Evolutionary conservation across 2,113 vertebrate species (phyloP).

Genomic region (Boleophthalmus pectinirostris): DNA sequence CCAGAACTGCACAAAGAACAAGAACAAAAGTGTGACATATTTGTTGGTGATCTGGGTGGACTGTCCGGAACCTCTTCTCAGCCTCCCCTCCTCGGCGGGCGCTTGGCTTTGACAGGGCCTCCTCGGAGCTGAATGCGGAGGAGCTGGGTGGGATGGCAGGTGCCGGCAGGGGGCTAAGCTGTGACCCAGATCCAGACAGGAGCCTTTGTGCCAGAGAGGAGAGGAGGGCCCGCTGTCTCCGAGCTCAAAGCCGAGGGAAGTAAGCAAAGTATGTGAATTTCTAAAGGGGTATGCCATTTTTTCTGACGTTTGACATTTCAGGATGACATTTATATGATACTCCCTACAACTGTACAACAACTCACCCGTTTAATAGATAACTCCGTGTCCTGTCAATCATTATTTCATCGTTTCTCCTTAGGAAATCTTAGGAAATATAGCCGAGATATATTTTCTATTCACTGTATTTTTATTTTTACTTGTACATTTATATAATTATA

Average conservation of each 20-base stretch:
- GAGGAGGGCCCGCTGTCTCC: constrained; percentile 44
- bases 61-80: constrained; percentile 33
- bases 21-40: constrained; percentile 36
- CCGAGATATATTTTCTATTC: too few relatives aligned
- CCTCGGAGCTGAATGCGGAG: constrained; percentile 45
- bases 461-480: too few relatives aligned
- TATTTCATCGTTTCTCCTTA: too few relatives aligned
- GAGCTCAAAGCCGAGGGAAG: neutral
- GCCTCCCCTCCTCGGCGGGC: constrained; percentile 16
- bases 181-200: constrained; percentile 60
- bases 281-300: neutral
- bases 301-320: neutral
- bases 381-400: too few relatives aligned
- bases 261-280: neutral
- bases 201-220: constrained; percentile 53
- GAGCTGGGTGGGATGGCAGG: constrained; percentile 27
- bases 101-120: constrained; percentile 5
- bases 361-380: too few relatives aligned
- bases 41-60: constrained; percentile 39
- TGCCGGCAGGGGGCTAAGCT: constrained; percentile 60
- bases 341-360: too few relatives aligned
- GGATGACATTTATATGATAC: too few relatives aligned
- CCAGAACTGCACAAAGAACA: neutral
- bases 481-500: too few relatives aligned
- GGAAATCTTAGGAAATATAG: too few relatives aligned